Evolutionary conservation across 2,797 vertebrate genomes (phyloP), one percentile per base, ranked within the genome.

Genomic region (Corythornis leucogaster): DNA sequence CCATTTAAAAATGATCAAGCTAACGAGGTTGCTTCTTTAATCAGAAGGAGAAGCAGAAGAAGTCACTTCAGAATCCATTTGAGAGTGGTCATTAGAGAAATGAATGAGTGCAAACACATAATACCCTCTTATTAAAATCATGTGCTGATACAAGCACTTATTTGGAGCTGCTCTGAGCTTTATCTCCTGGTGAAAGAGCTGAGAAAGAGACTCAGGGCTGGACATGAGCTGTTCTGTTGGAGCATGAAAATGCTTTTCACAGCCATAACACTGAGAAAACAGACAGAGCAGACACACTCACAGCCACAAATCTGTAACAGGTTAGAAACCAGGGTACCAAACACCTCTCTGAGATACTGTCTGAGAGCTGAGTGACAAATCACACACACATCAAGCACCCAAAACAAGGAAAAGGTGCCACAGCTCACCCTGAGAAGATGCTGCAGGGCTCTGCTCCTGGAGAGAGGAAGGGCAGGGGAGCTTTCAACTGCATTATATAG

Each of bases 391-490:
- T 31, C 15, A 21, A 30, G 16, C 31, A 66, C 3, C 16, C 15
- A 19, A 26, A 43, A 40, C 18, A 15, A 61, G 62, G 26, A 40
- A 17, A 5, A 5, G 0, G 3, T 11, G n/a, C 35, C 69, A 68
- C 12, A 53, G 68, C n/a, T 38, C 21, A 19, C 5, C 5, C 28
- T 3, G 5, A n/a, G 16, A 15, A 33, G 11, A 6, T 2, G 2
- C 3, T 17, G 2, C 0, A 73, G n/a, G 8, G 12, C 33, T 53
- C 33, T 24, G 1, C 13, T 28, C 5, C 20, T 38, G 5, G 1
- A 5, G 4, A 18, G 42, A 5, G 15, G 11, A n/a, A 33, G 2
- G 0, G 1, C 6, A 2, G 6, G 5, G 1, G 8, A 2, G 6
- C 5, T 20, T 64, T 25, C 6, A 21, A 2, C 28, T 73, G 33